Conservation (phyloP, 2,797 vertebrate species). For the Microctenopoma lineatum region DNA sequence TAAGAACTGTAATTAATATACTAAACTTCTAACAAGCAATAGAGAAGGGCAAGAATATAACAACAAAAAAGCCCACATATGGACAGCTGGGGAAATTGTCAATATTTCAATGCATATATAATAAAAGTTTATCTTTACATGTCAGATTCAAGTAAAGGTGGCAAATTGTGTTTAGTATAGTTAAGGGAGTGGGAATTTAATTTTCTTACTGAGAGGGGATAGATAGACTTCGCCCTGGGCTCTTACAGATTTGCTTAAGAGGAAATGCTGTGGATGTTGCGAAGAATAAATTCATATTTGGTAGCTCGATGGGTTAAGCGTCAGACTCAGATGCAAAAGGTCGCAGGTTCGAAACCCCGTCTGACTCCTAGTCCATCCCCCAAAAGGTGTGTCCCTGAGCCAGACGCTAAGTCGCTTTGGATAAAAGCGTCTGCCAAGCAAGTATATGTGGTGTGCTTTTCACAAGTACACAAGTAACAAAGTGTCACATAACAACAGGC, state of each 20-base stretch:
- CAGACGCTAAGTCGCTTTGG: too few species aligned
- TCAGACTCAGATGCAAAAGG: too few species aligned
- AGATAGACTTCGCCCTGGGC: conserved; percentile 44
- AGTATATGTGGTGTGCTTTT: not conserved
- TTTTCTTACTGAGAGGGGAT: conserved; percentile 18
- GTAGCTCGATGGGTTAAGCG: too few species aligned
- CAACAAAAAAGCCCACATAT: conserved; percentile 10
- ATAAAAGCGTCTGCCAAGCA: too few species aligned
- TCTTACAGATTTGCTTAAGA: conserved; percentile 44
- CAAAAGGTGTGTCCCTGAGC: too few species aligned
- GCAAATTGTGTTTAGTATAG: conserved; percentile 39
- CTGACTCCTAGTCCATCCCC: too few species aligned
- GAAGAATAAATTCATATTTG: not conserved
- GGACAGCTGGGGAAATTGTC: conserved; percentile 17
- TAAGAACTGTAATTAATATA: conserved; percentile 69
- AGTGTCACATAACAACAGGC: conserved; percentile 18
- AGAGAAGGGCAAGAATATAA: conserved; percentile 10
- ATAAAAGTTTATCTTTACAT: conserved; percentile 29
- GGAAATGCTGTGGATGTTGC: conserved; percentile 29
- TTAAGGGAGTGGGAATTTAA: conserved; percentile 46
- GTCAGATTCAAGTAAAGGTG: conserved; percentile 48
- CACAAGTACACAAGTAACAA: conserved; percentile 27
- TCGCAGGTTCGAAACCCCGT: too few species aligned
- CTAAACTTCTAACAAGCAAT: conserved; percentile 19
- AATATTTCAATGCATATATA: conserved; percentile 17